These are phyloP conservation scores for Neodiprion fabricii DNA, from an alignment of 1,140 invertebrate species.

Conservation along the genomic window DNA sequence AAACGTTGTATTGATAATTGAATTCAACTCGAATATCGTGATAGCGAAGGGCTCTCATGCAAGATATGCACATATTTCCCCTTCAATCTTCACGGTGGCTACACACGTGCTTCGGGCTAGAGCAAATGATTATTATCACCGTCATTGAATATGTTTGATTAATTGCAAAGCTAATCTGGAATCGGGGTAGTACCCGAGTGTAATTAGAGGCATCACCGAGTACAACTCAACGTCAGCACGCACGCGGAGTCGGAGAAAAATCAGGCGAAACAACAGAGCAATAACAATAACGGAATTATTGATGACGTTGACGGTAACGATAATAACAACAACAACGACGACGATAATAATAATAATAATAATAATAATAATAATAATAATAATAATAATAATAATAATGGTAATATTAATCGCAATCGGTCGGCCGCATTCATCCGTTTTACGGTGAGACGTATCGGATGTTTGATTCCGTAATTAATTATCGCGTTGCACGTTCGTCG, in stretches of 20 bases:
- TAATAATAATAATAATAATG: background rate
- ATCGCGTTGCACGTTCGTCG: background rate
- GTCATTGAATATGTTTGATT: constrained; percentile 31
- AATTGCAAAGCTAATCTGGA: constrained; percentile 27
- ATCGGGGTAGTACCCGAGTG: too few species aligned
- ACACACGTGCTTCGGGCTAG: background rate
- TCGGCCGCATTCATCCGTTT: background rate
- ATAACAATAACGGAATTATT: background rate
- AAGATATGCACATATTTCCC: too few species aligned
- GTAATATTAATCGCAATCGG: background rate
- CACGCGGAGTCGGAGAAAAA: background rate
- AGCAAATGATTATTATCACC: background rate
- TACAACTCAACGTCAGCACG: background rate
- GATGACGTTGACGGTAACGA: background rate
- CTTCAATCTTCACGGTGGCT: background rate
- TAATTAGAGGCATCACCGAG: background rate
- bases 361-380: background rate
- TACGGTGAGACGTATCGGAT: too few species aligned
- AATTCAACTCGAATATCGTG: too few species aligned
- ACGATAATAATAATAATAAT: background rate
- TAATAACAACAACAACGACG: background rate
- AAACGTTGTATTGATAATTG: too few species aligned
- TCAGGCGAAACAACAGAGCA: background rate
- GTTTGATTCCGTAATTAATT: background rate
- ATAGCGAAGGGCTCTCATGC: too few species aligned